phyloP scores from a whole-genome alignment of 2,888 invertebrate genomes.

The Lymantria dispar region DNA sequence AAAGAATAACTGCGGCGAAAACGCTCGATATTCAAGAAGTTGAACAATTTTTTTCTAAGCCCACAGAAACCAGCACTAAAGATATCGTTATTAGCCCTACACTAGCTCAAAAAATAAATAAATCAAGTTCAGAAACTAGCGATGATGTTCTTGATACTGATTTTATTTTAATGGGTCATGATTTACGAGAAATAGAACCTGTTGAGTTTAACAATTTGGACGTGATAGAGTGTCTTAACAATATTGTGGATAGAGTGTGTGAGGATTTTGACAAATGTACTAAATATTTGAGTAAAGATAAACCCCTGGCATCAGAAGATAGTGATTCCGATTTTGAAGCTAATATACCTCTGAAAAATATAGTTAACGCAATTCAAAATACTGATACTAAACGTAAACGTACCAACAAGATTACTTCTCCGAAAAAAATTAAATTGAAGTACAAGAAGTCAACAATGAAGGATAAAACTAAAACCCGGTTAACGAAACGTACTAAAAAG shows the following conservation, averaged over 20 bases:
- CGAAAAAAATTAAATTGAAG: slow-evolving; percentile 35
- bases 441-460: slow-evolving; percentile 29
- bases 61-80: slow-evolving; percentile 36
- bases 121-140: slow-evolving; percentile 52
- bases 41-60: slow-evolving; percentile 58
- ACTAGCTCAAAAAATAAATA: slow-evolving; percentile 57
- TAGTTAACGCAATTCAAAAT: slow-evolving; percentile 14
- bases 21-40: slow-evolving; percentile 38
- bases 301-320: slow-evolving; percentile 8
- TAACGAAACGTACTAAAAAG: slow-evolving; percentile 28
- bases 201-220: slow-evolving; percentile 40
- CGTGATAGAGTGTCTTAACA: slow-evolving; percentile 55
- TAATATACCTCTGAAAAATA: slow-evolving; percentile 18
- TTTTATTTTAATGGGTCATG: slow-evolving; percentile 23
- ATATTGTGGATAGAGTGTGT: slow-evolving; percentile 59
- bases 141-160: slow-evolving; percentile 40
- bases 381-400: slow-evolving; percentile 3
- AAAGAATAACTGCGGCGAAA: slow-evolving; percentile 10
- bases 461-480: slow-evolving; percentile 14
- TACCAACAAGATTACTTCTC: slow-evolving; percentile 5
- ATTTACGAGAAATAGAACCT: slow-evolving; percentile 24
- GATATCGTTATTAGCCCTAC: slow-evolving; percentile 53
- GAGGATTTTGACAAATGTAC: slow-evolving; percentile 49
- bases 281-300: slow-evolving; percentile 35
- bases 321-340: slow-evolving; percentile 13